Evolutionary conservation across 1,140 invertebrate genomes (phyloP), one percentile per base, ranked within the genome.

Genomic region (Cydia amplana): DNA sequence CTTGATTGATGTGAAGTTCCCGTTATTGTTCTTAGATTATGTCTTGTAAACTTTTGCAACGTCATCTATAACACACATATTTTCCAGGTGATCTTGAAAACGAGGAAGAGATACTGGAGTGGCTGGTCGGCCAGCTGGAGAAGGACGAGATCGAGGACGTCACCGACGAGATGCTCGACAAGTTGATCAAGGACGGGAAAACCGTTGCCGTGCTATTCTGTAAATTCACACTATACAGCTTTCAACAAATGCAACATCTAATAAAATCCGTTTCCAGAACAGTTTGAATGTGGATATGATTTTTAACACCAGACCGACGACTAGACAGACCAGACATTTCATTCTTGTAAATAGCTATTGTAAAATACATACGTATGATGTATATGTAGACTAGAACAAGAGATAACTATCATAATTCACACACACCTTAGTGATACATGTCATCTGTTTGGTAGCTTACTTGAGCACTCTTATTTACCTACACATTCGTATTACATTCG

Each of bases 81-180:
- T 51, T 75, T 86, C 46, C 79, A 96, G 96, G 97, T 84, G 97
- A 98, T 89, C 93, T 98, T 75, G 96, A 97, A 84, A 96, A 98
- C 87, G 98, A 98, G 92, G 96, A 98, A 85, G 96, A 97, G 87
- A 97, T 98, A 78, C 93, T 98, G 67, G 96, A 97, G 85, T 98
- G 97, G 97, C 92, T 98, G 25, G 93, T 98, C 76, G 95, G 95
- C 72, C 97, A 98, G 90, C 91, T 97, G 74, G 96, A 97, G 90
- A 97, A 96, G 81, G 98, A 98, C 91, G 97, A 98, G 94, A 98
- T 98, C 83, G 98, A 99, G 94, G 97, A 98, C 93, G 96, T 99
- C 46, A 98, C 97, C 60, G 97, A 98, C 91, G 97, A 98, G 93
- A 98, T 98, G 97, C 94, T 98, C 72, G 97, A 98, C 84, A 95